These are phyloP conservation scores for Hyles vespertilio DNA, from an alignment of 1,140 invertebrate genomes.

Conservation along the genomic window DNA sequence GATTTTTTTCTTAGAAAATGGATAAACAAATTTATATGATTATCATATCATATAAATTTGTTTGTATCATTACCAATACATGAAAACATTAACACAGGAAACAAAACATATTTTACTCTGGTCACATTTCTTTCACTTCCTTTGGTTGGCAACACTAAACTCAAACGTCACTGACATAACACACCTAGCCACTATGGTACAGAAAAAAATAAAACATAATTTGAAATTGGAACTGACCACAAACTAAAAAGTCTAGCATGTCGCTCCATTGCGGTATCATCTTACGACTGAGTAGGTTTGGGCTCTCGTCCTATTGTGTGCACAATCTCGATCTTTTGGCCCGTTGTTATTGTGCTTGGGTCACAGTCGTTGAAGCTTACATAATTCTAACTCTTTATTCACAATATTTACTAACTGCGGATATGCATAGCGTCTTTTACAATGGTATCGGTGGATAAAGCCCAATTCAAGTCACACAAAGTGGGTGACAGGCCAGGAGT, in stretches of 20 bases:
- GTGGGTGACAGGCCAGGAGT: too few species aligned
- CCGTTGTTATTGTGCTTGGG: not conserved
- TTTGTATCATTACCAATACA: too few species aligned
- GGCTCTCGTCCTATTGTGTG: conserved; percentile 41
- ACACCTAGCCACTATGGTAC: conserved; percentile 4
- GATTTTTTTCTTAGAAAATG: too few species aligned
- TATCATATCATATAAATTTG: too few species aligned
- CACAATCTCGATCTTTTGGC: conserved; percentile 37
- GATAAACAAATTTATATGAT: too few species aligned
- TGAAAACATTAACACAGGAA: too few species aligned
- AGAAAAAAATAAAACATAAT: conserved; percentile 15
- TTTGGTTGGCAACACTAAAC: conserved; percentile 8
- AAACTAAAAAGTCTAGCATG: conserved; percentile 57
- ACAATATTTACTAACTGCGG: not conserved
- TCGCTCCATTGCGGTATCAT: conserved; percentile 69
- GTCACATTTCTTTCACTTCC: too few species aligned
- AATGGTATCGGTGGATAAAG: too few species aligned
- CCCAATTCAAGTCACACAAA: too few species aligned
- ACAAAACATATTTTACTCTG: too few species aligned
- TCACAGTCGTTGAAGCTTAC: not conserved
- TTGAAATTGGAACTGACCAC: conserved; percentile 44
- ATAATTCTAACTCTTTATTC: not conserved
- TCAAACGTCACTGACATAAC: conserved; percentile 2
- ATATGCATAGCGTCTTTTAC: not conserved
- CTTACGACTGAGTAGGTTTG: conserved; percentile 58